Conservation (phyloP, 2,113 vertebrate species). For the Lycocorax pyrrhopterus region DNA sequence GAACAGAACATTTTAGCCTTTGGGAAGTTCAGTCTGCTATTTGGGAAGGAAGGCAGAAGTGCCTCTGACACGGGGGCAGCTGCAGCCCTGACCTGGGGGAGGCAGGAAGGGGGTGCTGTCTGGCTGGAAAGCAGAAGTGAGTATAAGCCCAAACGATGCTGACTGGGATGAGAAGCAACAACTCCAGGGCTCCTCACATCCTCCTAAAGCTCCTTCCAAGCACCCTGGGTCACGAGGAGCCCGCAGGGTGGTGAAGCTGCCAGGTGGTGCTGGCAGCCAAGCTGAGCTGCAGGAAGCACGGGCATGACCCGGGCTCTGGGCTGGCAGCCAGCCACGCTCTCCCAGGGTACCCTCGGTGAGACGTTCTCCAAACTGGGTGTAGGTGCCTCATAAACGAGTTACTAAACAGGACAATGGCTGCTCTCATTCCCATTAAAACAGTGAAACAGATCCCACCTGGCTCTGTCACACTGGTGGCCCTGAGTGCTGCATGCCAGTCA, state of each 20-base stretch:
- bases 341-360: background rate
- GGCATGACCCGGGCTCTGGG: background rate
- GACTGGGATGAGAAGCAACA: background rate
- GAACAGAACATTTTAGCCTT: background rate
- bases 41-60: background rate
- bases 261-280: background rate
- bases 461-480: background rate
- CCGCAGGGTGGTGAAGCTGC: rapidly evolving
- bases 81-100: background rate
- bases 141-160: background rate
- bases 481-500: background rate
- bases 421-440: background rate
- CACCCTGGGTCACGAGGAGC: rapidly evolving
- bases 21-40: background rate
- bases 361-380: background rate
- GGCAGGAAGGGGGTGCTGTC: background rate
- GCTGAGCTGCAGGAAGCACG: background rate
- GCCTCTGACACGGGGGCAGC: background rate
- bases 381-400: background rate
- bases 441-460: background rate
- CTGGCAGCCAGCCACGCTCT: background rate
- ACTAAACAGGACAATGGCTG: background rate
- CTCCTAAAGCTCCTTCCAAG: background rate
- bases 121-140: background rate
- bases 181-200: background rate